Percentiles rank a stretch among this genome's conserved stretches.
phyloP scores from a whole-genome alignment of 2,888 invertebrate species.

The Zonitis immaculata region DNA sequence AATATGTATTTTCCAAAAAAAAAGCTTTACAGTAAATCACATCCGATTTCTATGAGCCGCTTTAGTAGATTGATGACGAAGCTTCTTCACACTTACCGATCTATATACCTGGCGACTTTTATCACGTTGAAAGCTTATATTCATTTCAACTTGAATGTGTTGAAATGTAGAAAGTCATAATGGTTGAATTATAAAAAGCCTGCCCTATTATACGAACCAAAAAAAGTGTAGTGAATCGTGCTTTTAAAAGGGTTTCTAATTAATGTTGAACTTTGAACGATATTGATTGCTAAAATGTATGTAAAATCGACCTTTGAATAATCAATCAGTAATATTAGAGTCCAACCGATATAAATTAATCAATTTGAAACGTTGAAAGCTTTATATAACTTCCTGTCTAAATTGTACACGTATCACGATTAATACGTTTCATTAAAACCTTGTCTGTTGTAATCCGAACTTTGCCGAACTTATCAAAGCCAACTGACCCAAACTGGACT shows the following conservation, averaged over 20 bases:
- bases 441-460: too few species aligned
- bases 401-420: background rate
- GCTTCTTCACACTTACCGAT: background rate
- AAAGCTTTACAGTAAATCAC: conserved; percentile 26
- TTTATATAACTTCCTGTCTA: background rate
- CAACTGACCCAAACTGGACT: too few species aligned
- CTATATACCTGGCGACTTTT: background rate
- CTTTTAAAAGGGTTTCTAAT: conserved; percentile 1
- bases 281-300: background rate
- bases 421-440: too few species aligned
- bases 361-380: background rate
- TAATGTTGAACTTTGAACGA: background rate
- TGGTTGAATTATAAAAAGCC: background rate
- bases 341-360: background rate
- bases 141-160: background rate
- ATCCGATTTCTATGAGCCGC: conserved; percentile 39
- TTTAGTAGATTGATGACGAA: conserved; percentile 29
- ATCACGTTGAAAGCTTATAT: background rate
- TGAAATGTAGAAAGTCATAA: background rate
- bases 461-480: too few species aligned
- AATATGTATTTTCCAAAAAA: background rate
- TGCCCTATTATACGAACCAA: background rate
- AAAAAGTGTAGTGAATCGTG: background rate
- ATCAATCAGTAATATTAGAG: background rate
- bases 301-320: background rate